These are phyloP conservation scores for Catotricha subobsoleta DNA, from an alignment of 2,888 invertebrate genomes.

Conservation along the genomic window DNA sequence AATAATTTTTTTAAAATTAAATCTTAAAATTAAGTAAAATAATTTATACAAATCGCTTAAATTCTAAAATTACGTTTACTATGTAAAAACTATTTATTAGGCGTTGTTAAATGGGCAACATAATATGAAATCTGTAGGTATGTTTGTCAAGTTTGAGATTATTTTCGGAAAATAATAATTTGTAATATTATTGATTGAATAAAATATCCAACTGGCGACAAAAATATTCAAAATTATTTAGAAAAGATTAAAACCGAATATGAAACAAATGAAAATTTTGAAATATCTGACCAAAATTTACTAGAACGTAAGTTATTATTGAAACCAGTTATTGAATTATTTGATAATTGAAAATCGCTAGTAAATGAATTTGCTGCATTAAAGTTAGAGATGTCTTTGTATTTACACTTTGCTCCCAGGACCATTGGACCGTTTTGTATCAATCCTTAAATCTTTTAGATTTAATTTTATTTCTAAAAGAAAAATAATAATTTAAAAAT, in stretches of 20 bases:
- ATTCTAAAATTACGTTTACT: too few relatives aligned
- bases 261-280: neutral
- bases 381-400: constrained; percentile 54
- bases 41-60: too few relatives aligned
- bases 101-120: too few relatives aligned
- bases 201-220: constrained; percentile 3
- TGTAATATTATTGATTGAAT: too few relatives aligned
- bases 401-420: constrained; percentile 97
- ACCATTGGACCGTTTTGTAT: constrained; percentile 76
- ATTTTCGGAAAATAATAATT: too few relatives aligned
- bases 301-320: too few relatives aligned
- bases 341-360: constrained; percentile 38
- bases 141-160: too few relatives aligned
- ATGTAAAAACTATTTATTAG: too few relatives aligned
- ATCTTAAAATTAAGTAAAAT: too few relatives aligned
- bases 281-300: neutral
- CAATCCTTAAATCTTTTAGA: constrained; percentile 60
- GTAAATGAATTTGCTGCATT: constrained; percentile 42
- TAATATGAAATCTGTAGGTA: too few relatives aligned
- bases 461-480: constrained; percentile 36
- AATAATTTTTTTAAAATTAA: too few relatives aligned
- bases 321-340: constrained; percentile 37
- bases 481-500: constrained; percentile 8
- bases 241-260: constrained; percentile 33
- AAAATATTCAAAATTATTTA: constrained; percentile 33